These are phyloP conservation scores for Zaprionus nigranus DNA, from an alignment of 1,140 invertebrate species.

Conservation along the genomic window DNA sequence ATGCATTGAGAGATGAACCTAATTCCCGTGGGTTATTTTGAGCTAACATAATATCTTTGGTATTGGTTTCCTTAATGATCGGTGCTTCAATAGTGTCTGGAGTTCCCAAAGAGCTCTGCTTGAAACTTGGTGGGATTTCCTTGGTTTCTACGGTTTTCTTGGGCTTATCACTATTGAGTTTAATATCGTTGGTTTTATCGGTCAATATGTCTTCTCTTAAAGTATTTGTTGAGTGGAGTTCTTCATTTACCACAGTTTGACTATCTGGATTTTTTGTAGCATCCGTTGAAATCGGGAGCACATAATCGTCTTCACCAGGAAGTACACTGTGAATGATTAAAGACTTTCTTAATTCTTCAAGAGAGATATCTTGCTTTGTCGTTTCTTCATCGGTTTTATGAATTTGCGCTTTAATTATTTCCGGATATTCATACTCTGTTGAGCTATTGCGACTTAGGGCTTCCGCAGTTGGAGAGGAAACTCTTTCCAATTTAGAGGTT, in stretches of 20 bases:
- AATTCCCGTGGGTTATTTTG: not conserved
- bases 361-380: not conserved
- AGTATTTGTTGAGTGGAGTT: not conserved
- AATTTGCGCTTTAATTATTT: not conserved
- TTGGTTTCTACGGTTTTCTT: not conserved
- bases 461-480: not conserved
- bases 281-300: not conserved
- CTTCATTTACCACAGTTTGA: not conserved
- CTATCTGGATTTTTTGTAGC: not conserved
- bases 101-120: not conserved
- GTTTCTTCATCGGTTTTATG: not conserved
- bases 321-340: conserved; percentile 39
- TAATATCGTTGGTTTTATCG: not conserved
- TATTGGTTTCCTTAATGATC: not conserved
- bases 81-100: not conserved
- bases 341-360: conserved; percentile 21
- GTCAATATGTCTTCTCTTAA: not conserved
- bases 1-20: not conserved
- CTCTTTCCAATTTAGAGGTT: not conserved
- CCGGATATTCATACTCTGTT: not conserved
- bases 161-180: not conserved
- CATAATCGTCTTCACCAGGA: conserved; percentile 39
- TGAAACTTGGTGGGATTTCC: not conserved
- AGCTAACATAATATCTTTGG: not conserved
- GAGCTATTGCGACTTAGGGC: not conserved